These are phyloP conservation scores for Sitobion miscanthi DNA, from an alignment of 1,140 invertebrate genomes.

Conservation along the genomic window DNA sequence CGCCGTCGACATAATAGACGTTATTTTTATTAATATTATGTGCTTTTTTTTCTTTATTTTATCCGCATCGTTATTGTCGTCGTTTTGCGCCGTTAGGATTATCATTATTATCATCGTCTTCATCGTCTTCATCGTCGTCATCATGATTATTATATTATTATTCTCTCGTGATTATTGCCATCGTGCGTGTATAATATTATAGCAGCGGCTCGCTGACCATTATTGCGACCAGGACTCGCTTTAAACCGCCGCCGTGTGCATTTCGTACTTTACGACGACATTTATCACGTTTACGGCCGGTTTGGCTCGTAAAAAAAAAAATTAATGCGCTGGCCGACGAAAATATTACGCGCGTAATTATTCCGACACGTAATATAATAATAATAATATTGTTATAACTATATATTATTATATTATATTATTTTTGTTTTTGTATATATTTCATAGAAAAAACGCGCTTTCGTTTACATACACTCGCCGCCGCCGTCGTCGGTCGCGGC, in stretches of 20 bases:
- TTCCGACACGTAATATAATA: slow-evolving; percentile 28
- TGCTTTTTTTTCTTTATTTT: slow-evolving; percentile 4
- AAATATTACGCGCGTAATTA: slow-evolving; percentile 40
- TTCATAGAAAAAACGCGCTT: slow-evolving; percentile 1
- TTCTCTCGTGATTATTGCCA: background rate
- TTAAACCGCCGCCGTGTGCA: slow-evolving; percentile 6
- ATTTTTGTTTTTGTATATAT: background rate
- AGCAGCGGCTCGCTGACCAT: background rate
- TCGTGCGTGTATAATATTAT: background rate
- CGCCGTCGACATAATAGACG: background rate
- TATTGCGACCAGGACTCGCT: background rate
- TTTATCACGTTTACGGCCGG: slow-evolving; percentile 34
- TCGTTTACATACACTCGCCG: background rate
- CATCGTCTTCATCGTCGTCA: background rate
- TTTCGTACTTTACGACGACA: slow-evolving; percentile 36
- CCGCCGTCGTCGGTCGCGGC: background rate
- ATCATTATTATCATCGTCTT: background rate
- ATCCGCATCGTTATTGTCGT: background rate
- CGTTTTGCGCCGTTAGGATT: background rate
- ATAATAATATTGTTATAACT: slow-evolving; percentile 18
- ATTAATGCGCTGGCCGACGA: background rate
- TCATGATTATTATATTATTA: slow-evolving; percentile 13
- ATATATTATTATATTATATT: background rate
- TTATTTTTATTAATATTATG: slow-evolving; percentile 7
- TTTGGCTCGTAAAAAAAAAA: slow-evolving; percentile 26